phyloP scores from a whole-genome alignment of 2,888 invertebrate genomes.

The Tipula lateralis region DNA sequence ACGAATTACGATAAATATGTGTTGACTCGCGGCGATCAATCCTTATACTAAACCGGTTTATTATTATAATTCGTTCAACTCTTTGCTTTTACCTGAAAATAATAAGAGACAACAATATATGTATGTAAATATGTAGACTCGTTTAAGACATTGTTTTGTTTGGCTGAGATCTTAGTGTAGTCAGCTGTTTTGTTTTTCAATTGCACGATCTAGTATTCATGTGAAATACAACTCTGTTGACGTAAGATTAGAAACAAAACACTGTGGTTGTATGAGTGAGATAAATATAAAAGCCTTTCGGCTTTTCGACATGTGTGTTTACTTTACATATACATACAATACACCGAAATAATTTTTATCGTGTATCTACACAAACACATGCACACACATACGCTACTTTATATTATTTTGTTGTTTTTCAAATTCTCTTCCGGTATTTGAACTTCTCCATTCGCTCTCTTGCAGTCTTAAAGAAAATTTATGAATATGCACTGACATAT shows the following conservation, averaged over 20 bases:
- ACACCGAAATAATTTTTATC: not conserved
- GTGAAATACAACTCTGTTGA: not conserved
- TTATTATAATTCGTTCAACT: not conserved
- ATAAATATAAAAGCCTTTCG: not conserved
- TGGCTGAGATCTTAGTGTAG: too few species aligned
- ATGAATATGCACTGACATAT: too few species aligned
- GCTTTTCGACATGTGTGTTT: not conserved
- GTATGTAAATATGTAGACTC: too few species aligned
- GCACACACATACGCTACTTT: not conserved
- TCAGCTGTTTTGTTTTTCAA: too few species aligned
- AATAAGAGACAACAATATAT: too few species aligned
- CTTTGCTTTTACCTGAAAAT: too few species aligned
- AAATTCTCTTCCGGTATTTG: not conserved
- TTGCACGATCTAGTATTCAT: too few species aligned
- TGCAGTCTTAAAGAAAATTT: not conserved
- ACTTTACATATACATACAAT: not conserved
- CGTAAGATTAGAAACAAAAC: not conserved
- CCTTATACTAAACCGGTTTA: not conserved
- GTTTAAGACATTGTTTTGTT: too few species aligned
- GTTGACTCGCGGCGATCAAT: not conserved
- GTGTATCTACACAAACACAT: not conserved
- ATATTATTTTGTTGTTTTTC: not conserved
- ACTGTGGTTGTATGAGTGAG: not conserved
- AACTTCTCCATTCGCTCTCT: not conserved
- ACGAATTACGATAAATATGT: not conserved